These are phyloP conservation scores for Rhinogobius similis DNA, from an alignment of 2,113 vertebrate genomes.

Conservation along the genomic window DNA sequence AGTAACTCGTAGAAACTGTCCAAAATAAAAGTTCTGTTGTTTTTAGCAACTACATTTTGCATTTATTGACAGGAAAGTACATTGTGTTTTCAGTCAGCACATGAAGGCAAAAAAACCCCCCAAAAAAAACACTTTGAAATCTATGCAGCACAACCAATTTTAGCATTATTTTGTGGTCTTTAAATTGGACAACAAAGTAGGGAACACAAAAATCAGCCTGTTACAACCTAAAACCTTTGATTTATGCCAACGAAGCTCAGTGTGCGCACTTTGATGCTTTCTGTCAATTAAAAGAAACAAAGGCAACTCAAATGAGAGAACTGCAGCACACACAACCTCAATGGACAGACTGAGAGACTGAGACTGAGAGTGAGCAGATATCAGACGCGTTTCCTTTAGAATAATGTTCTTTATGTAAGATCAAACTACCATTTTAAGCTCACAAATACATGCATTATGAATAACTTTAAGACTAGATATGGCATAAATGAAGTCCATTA, in stretches of 20 bases:
- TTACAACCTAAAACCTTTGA: conserved; percentile 41
- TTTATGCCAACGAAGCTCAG: conserved; percentile 23
- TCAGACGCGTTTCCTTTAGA: not conserved
- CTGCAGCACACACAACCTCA: not conserved
- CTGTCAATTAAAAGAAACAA: conserved; percentile 34
- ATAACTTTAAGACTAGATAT: not conserved
- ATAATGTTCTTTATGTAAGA: not conserved
- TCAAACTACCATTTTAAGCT: not conserved
- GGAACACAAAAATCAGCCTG: conserved; percentile 18
- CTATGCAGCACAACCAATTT: conserved; percentile 7
- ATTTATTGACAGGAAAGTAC: not conserved
- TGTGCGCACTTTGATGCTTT: not conserved
- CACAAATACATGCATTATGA: not conserved
- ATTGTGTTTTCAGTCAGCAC: not conserved
- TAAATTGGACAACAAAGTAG: conserved; percentile 32
- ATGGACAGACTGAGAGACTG: not conserved
- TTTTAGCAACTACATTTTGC: too few relatives aligned
- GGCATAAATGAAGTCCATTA: not conserved
- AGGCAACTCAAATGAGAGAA: conserved; percentile 4
- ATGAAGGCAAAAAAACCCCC: not conserved
- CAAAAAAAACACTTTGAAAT: not conserved
- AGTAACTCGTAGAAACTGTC: too few relatives aligned
- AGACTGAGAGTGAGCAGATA: not conserved
- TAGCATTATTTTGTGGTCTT: conserved; percentile 6
- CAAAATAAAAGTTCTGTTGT: too few relatives aligned